These are phyloP conservation scores for Diorhabda elongata DNA, from an alignment of 1,140 invertebrate species.

Conservation along the genomic window DNA sequence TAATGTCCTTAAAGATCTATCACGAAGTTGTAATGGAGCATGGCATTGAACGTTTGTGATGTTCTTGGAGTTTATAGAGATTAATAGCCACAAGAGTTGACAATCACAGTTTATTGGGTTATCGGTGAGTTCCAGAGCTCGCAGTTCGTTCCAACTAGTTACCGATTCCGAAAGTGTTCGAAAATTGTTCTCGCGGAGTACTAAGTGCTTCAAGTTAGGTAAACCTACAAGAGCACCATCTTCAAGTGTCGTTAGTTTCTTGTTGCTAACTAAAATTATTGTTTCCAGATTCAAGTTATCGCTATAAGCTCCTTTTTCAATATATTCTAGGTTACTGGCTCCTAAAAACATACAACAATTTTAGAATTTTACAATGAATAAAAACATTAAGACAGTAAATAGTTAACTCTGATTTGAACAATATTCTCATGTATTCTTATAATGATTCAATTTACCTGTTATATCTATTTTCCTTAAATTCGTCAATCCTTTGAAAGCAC, in stretches of 20 bases:
- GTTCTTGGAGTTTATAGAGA: constrained; percentile 69
- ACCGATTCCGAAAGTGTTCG: constrained; percentile 68
- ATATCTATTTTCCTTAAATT: constrained; percentile 74
- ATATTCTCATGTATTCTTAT: too few species aligned
- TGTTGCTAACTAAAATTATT: constrained; percentile 71
- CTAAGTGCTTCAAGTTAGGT: constrained; percentile 69
- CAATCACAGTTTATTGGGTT: constrained; percentile 82
- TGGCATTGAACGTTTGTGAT: constrained; percentile 71
- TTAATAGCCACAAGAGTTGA: constrained; percentile 71
- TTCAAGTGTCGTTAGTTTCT: constrained; percentile 64
- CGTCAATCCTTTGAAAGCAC: constrained; percentile 70
- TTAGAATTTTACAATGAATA: too few species aligned
- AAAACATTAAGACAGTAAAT: too few species aligned
- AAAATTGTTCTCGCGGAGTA: constrained; percentile 75
- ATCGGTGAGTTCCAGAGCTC: constrained; percentile 71
- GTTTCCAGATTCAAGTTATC: constrained; percentile 78
- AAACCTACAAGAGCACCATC: constrained; percentile 71
- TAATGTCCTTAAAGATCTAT: constrained; percentile 63
- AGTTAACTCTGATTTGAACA: too few species aligned
- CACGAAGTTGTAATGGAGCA: constrained; percentile 64
- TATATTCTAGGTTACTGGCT: constrained; percentile 61
- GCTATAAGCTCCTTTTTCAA: constrained; percentile 71
- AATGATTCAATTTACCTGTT: constrained; percentile 50
- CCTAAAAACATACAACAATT: constrained; percentile 55
- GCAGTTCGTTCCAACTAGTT: constrained; percentile 73